Percentiles rank a stretch among this genome's conserved stretches.
Evolutionary conservation across 2,888 invertebrate genomes (phyloP).

Genomic region (Oegoconia quadripuncta): DNA sequence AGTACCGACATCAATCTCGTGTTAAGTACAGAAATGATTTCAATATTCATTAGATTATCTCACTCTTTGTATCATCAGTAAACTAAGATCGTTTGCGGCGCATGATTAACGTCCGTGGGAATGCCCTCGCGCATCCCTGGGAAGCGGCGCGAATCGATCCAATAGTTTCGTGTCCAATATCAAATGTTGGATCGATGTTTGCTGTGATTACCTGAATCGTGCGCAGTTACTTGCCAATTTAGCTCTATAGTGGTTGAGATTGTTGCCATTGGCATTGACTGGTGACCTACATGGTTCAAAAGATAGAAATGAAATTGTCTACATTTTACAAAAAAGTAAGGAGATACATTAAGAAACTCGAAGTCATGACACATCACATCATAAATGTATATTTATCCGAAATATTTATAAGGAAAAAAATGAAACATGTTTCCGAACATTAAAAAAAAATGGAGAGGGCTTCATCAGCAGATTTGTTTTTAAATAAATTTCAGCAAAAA

Average conservation of each 20-base stretch:
- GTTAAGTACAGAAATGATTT: no score
- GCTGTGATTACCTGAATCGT: conserved; percentile 29
- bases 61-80: conserved; percentile 11
- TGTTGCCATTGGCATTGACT: conserved; percentile 8
- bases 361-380: no score
- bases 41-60: conserved; percentile 15
- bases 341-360: no score
- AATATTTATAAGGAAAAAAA: no score
- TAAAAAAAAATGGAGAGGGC: no score
- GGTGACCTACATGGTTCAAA: background rate
- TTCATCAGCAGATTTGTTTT: no score
- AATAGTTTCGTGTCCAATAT: conserved; percentile 10
- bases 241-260: conserved; percentile 12
- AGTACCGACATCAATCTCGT: no score
- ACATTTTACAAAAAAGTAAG: no score
- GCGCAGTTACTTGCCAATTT: conserved; percentile 20
- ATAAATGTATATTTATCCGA: no score
- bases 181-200: conserved; percentile 14
- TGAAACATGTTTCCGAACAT: no score
- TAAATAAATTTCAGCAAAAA: no score
- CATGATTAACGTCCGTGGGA: conserved; percentile 46
- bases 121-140: conserved; percentile 28
- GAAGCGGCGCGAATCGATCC: conserved; percentile 23
- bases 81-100: conserved; percentile 33
- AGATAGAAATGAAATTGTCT: background rate